Evolutionary conservation across 1,140 invertebrate genomes (phyloP).

Genomic region (Nephila pilipes): DNA sequence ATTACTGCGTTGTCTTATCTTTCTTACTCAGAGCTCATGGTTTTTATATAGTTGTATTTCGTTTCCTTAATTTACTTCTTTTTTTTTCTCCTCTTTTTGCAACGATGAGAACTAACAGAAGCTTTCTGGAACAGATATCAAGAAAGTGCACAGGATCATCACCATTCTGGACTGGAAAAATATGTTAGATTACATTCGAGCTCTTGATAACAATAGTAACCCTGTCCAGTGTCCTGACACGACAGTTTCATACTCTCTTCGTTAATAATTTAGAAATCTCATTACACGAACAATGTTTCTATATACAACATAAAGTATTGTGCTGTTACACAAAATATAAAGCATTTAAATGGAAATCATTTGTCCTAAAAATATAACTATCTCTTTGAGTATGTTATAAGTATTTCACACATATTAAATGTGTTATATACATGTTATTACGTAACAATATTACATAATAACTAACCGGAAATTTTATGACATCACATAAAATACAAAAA

Average conservation of each 20-base stretch:
- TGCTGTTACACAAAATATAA: too few species aligned
- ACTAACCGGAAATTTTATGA: too few species aligned
- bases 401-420: too few species aligned
- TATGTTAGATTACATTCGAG: background rate
- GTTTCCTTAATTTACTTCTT: background rate
- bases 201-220: background rate
- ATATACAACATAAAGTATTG: too few species aligned
- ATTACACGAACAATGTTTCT: too few species aligned
- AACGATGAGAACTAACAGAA: constrained; percentile 1
- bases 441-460: too few species aligned
- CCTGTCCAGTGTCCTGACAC: background rate
- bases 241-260: background rate
- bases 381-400: too few species aligned
- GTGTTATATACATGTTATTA: too few species aligned
- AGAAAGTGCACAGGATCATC: background rate
- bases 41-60: constrained; percentile 61
- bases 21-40: constrained; percentile 67
- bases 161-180: background rate
- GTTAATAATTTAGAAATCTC: background rate
- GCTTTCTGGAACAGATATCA: background rate
- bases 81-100: background rate
- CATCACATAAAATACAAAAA: too few species aligned
- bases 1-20: constrained; percentile 64
- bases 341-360: too few species aligned
- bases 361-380: too few species aligned